Percentiles rank a stretch among this genome's conserved stretches.
phyloP scores from a whole-genome alignment of 2,113 vertebrate species.

The Mystacornis crossleyi region DNA sequence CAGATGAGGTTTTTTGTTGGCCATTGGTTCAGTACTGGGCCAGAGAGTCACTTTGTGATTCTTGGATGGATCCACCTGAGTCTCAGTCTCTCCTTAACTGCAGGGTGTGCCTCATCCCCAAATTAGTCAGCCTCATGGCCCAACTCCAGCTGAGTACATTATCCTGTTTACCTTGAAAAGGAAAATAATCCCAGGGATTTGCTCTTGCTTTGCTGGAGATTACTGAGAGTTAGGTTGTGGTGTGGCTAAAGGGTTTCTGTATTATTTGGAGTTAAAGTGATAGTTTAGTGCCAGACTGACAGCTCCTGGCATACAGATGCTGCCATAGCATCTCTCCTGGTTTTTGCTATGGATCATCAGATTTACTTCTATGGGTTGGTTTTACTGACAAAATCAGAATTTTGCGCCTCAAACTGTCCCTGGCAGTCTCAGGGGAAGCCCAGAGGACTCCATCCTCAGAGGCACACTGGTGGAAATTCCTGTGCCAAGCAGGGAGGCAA shows the following conservation, averaged over 20 bases:
- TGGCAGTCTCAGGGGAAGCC: background rate
- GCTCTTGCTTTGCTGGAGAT: background rate
- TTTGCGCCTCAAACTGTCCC: background rate
- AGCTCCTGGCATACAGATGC: background rate
- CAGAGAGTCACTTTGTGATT: background rate
- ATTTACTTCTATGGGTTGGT: background rate
- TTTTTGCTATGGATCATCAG: background rate
- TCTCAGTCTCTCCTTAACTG: background rate
- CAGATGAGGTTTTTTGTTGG: background rate
- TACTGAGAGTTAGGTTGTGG: background rate
- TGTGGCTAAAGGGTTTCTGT: background rate
- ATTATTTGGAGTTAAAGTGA: background rate
- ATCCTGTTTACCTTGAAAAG: constrained; percentile 17
- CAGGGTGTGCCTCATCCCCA: background rate
- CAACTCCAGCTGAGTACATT: background rate
- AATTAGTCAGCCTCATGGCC: background rate
- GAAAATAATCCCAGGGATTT: constrained; percentile 36
- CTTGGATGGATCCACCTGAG: background rate
- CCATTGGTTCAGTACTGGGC: fast-evolving
- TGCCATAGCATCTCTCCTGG: background rate
- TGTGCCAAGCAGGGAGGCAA: background rate
- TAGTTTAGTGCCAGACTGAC: background rate
- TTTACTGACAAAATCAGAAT: background rate
- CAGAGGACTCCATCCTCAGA: background rate
- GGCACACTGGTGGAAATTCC: background rate